Evolutionary conservation across 2,113 vertebrate genomes (phyloP).

Genomic region (Strix aluco): DNA sequence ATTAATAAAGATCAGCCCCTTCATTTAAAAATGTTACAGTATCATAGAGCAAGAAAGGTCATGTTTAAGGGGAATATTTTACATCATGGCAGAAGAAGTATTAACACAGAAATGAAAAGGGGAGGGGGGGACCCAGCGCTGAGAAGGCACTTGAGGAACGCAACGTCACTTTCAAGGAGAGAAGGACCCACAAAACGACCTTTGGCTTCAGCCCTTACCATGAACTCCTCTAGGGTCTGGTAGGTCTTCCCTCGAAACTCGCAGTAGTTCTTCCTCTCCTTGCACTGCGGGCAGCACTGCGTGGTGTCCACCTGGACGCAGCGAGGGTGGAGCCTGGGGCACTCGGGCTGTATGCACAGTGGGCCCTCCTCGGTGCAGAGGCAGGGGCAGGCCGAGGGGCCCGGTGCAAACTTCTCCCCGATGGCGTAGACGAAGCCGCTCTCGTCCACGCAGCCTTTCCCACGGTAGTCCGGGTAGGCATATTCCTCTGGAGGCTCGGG

Average conservation of each 20-base stretch:
- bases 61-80: background rate
- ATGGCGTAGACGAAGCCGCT: slow-evolving; percentile 97
- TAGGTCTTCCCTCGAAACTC: slow-evolving; percentile 94
- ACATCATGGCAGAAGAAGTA: background rate
- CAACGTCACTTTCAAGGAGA: background rate
- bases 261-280: slow-evolving; percentile 95
- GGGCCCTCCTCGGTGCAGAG: slow-evolving; percentile 98
- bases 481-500: slow-evolving; percentile 91
- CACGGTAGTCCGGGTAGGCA: slow-evolving; percentile 94
- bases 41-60: background rate
- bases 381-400: slow-evolving; percentile 94
- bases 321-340: slow-evolving; percentile 92
- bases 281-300: slow-evolving; percentile 96
- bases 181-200: background rate
- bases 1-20: background rate
- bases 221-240: slow-evolving; percentile 93
- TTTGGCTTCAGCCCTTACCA: slow-evolving; percentile 81
- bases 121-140: background rate
- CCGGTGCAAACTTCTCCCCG: slow-evolving; percentile 94
- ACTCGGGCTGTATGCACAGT: slow-evolving; percentile 92
- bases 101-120: background rate
- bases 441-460: slow-evolving; percentile 98
- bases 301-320: slow-evolving; percentile 95
- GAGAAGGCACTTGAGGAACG: background rate
- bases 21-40: background rate